These are phyloP conservation scores for Eupithecia pulchellata DNA, from an alignment of 2,888 invertebrate genomes.

Conservation along the genomic window DNA sequence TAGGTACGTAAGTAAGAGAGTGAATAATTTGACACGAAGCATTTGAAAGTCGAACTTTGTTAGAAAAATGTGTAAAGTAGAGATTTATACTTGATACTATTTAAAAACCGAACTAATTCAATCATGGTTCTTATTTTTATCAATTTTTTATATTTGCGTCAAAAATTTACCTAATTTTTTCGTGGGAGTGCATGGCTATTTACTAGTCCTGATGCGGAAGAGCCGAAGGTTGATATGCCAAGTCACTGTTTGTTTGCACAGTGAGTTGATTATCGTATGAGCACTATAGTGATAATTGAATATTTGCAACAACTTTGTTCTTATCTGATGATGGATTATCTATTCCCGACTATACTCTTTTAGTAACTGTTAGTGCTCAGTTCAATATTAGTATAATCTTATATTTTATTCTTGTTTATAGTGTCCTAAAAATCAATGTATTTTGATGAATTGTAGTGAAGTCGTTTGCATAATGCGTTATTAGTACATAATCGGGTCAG, in stretches of 20 bases:
- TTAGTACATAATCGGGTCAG: not conserved
- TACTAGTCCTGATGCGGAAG: not conserved
- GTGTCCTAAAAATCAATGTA: not conserved
- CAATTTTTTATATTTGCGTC: not conserved
- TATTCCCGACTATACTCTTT: too few relatives aligned
- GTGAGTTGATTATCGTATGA: not conserved
- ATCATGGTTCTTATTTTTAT: not conserved
- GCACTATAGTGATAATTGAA: not conserved
- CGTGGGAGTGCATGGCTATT: not conserved
- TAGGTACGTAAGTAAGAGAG: not conserved
- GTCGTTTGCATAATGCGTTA: not conserved
- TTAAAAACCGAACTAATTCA: not conserved
- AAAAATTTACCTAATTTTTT: not conserved
- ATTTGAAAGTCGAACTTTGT: not conserved
- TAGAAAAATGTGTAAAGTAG: not conserved
- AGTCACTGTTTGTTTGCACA: not conserved
- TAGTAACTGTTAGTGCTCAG: too few relatives aligned
- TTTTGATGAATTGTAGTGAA: not conserved
- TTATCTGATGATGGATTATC: not conserved
- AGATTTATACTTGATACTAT: too few relatives aligned
- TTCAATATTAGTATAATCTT: too few relatives aligned
- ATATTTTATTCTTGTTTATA: too few relatives aligned
- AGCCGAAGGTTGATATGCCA: not conserved
- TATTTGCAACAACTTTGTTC: conserved; percentile 1
- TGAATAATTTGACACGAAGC: not conserved